Evolutionary conservation across 1,140 invertebrate genomes (phyloP).

Genomic region (Formica exsecta): DNA sequence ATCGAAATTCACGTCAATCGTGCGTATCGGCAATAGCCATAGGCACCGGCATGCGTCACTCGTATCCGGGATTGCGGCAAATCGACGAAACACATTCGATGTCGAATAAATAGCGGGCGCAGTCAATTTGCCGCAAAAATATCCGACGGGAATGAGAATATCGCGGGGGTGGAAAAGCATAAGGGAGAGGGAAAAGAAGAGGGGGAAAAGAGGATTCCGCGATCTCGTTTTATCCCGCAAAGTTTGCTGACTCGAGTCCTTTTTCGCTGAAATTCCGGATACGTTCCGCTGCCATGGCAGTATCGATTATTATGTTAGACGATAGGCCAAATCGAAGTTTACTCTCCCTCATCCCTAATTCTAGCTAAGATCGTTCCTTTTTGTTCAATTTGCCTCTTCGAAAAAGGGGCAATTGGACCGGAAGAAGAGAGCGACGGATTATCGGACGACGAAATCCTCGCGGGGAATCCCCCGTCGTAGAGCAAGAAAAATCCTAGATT

Average conservation of each 20-base stretch:
- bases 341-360: slow-evolving; percentile 15
- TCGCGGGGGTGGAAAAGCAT: not conserved
- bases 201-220: not conserved
- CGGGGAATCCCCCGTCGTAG: not conserved
- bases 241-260: slow-evolving; percentile 63
- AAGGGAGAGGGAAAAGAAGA: not conserved
- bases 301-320: slow-evolving; percentile 63
- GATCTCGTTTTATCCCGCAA: slow-evolving; percentile 24
- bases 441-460: slow-evolving; percentile 22
- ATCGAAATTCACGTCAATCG: slow-evolving; percentile 54
- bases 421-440: slow-evolving; percentile 38
- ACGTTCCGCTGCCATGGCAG: slow-evolving; percentile 47
- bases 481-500: no score
- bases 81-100: slow-evolving; percentile 35
- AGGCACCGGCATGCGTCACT: not conserved
- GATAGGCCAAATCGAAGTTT: slow-evolving; percentile 56
- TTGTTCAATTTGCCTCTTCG: slow-evolving; percentile 8
- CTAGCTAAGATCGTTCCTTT: slow-evolving; percentile 34
- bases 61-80: slow-evolving; percentile 50
- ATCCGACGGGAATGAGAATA: slow-evolving; percentile 34
- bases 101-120: slow-evolving; percentile 56
- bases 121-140: slow-evolving; percentile 62
- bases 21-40: not conserved
- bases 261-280: slow-evolving; percentile 55
- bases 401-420: not conserved